phyloP scores from a whole-genome alignment of 2,888 invertebrate genomes.

The Andrena camellia region DNA sequence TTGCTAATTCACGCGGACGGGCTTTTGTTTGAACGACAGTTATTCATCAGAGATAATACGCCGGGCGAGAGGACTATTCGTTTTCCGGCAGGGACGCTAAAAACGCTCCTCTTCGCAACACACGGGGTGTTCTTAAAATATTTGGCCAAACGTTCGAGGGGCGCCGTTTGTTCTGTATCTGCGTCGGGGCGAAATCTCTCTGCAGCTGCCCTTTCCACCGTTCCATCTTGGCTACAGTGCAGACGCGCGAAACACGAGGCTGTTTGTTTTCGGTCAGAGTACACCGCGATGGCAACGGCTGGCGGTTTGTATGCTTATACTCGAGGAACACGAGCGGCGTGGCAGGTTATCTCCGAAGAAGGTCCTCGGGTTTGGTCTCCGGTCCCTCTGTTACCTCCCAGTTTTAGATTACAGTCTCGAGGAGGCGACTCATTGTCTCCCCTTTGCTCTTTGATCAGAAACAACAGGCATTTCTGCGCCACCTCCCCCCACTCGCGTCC shows the following conservation, averaged over 20 bases:
- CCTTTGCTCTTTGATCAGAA: neutral
- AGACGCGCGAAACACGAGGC: slow-evolving; percentile 4
- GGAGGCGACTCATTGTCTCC: neutral
- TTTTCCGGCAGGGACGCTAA: neutral
- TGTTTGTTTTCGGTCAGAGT: slow-evolving; percentile 48
- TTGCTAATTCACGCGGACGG: slow-evolving; percentile 18
- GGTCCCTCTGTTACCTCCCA: neutral
- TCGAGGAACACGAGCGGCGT: slow-evolving; percentile 1
- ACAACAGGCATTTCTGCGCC: slow-evolving; percentile 1
- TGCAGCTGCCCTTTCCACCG: slow-evolving; percentile 6
- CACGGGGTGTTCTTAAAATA: neutral
- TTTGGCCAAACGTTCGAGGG: no score
- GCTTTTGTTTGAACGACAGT: slow-evolving; percentile 5
- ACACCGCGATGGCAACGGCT: slow-evolving; percentile 11
- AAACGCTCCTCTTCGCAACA: neutral
- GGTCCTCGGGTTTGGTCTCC: neutral
- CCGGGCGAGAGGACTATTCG: neutral
- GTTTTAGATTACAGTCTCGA: slow-evolving; percentile 46
- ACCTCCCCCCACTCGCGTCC: neutral
- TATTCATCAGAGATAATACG: slow-evolving; percentile 12
- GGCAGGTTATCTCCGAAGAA: slow-evolving; percentile 18
- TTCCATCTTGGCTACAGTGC: slow-evolving; percentile 16
- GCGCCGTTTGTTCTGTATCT: no score
- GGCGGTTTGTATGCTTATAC: slow-evolving; percentile 28
- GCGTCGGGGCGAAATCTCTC: slow-evolving; percentile 28